These are phyloP conservation scores for Tryphoninae sp. DNA, from an alignment of 2,888 invertebrate species.

Conservation along the genomic window DNA sequence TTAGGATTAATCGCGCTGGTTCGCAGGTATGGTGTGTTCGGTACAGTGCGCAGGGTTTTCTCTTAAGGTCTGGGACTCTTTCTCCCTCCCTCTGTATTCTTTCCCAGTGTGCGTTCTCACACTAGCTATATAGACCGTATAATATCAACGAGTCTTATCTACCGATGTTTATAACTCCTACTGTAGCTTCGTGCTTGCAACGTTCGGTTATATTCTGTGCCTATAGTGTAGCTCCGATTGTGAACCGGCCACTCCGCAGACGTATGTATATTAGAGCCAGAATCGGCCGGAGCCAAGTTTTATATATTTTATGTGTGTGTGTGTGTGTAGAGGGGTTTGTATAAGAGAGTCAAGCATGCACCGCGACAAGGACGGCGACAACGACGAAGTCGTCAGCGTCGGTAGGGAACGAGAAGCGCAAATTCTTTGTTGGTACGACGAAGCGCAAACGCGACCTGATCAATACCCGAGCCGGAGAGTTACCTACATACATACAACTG, in stretches of 20 bases:
- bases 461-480: slow-evolving; percentile 68
- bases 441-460: slow-evolving; percentile 71
- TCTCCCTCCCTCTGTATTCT: slow-evolving; percentile 2
- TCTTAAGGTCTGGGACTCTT: background rate
- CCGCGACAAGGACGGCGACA: slow-evolving; percentile 34
- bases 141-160: slow-evolving; percentile 22
- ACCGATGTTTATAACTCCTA: slow-evolving; percentile 3
- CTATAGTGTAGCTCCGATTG: background rate
- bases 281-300: background rate
- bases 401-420: slow-evolving; percentile 39
- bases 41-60: background rate
- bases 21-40: background rate
- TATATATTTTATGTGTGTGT: background rate
- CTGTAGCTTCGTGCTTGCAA: background rate
- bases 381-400: slow-evolving; percentile 22
- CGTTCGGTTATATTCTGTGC: background rate
- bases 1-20: slow-evolving; percentile 60
- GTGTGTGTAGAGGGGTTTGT: background rate
- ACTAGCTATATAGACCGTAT: slow-evolving; percentile 4
- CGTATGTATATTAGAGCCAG: background rate
- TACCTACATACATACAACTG: slow-evolving; percentile 62
- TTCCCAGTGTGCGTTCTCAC: slow-evolving; percentile 10
- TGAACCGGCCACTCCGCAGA: background rate
- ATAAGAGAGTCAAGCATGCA: slow-evolving; percentile 37
- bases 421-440: slow-evolving; percentile 67